Evolutionary conservation across 2,113 vertebrate species (phyloP), one percentile per base, ranked within the genome.

Genomic region (Neogale vison): DNA sequence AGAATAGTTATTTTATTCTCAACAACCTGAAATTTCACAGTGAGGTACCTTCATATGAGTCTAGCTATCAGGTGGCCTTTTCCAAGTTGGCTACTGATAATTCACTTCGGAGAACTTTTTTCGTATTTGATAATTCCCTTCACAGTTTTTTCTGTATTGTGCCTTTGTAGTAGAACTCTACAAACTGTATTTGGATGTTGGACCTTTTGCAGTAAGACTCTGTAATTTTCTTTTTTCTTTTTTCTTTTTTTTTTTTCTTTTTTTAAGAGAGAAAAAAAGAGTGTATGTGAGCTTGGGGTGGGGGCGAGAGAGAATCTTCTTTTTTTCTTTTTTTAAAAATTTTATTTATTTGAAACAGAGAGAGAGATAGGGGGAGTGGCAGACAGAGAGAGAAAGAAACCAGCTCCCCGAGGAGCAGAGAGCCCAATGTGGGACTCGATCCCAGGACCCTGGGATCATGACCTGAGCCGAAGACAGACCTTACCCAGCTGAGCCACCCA

Each of bases 11-110:
- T 50, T 67, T 94, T 90, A 55, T 63, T 69, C 39, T 79, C 47
- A 76, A 57, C 55, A 90, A 69, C 57, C 29, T 80, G 71, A 81
- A 85, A 42, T 95, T 95, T 88, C 45, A 82, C 42, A 57, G 0
- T 63, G 36, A 34, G 29, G 0, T 59, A 17, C 86, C 77, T 90
- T 91, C 26, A 42, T 61, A 12, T 12, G 57, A 61, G 45, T 84
- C n/a, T 95, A 34, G 39, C 34, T 23, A 80, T n/a, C 29, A 14
- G 23, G 7, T 55, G 20, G 15, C 6, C 79, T 29, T 91, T 80
- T 26, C 80, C 21, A 67, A 91, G 39, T 31, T 77, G 21, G 11
- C 79, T 69, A 13, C 29, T 45, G 31, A 23, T 95, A 85, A 65
- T 63, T 94, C 82, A 81, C 17, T 20, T 57, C 15, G 12, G 65